Base-by-base conservation (phyloP, 2,797 vertebrate genomes). In the Pogoniulus pusillus region DNA sequence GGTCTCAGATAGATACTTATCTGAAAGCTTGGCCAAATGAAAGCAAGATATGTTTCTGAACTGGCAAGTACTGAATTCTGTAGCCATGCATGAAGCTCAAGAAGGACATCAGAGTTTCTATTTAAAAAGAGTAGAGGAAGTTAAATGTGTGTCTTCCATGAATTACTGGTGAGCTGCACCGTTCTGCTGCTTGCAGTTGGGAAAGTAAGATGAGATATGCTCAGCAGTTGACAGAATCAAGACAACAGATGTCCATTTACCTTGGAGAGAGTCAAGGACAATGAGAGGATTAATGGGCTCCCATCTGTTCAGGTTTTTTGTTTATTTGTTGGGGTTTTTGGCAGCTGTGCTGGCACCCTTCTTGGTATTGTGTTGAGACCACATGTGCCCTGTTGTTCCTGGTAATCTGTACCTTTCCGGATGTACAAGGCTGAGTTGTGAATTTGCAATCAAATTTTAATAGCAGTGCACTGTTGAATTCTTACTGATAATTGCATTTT, bases 221-320 rank as follows among this genome's bases (percentile, higher is more conserved):
- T 82, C 19, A 19, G 87, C 47, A 85, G 58, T 34, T 2, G 3
- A 27, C 35, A 34, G 17, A 77, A 17, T 69, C 22, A 92, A 78
- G 59, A 87, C 71, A 82, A 54, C 90, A 92, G 81, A 88, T 85
- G 66, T 53, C 1, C 0, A 9, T 86, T 85, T 86, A 79, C 68
- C 74, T 92, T 60, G 75, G 39, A 79, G 68, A 82, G 77, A 90
- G 81, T 76, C 58, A 88, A 76, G 75, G 78, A 76, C 0, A 0
- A 43, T 60, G 60, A 84, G 69, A 91, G 35, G 64, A 90, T 95
- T 85, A 91, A 78, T 60, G 53, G 34, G 29, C 73, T 90, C 72
- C 90, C 85, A 90, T 93, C 78, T 91, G 69, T 73, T 87, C 5
- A 18, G 26, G 12, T 10, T 10, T 30, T 18, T 30, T 45, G 45